Conservation (phyloP, 2,113 vertebrate genomes). For the Mellivora capensis region DNA sequence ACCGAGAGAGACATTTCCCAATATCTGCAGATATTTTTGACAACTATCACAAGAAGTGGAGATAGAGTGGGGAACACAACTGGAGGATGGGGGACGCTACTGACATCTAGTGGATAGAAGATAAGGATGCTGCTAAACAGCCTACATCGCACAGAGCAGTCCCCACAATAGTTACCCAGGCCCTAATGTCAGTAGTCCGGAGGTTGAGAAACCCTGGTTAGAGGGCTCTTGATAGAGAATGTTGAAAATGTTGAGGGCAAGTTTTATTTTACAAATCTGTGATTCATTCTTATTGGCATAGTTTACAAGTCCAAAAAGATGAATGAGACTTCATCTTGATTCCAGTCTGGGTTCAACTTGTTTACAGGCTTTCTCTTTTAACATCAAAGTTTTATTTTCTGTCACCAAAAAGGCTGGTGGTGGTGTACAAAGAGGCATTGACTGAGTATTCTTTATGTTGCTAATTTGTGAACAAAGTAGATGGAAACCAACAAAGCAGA, state of each 20-base stretch:
- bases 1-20: not conserved
- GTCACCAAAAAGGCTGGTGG: not conserved
- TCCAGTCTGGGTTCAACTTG: not conserved
- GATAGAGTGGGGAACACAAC: not conserved
- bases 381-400: not conserved
- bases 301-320: not conserved
- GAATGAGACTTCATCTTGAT: not conserved
- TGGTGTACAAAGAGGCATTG: slow-evolving; percentile 12
- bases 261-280: not conserved
- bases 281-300: not conserved
- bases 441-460: slow-evolving; percentile 37
- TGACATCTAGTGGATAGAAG: not conserved
- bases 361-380: not conserved
- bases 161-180: not conserved
- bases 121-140: not conserved
- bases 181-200: too few species aligned
- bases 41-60: not conserved
- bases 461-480: slow-evolving; percentile 58
- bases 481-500: slow-evolving; percentile 68
- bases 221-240: not conserved
- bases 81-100: not conserved
- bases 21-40: not conserved
- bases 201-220: not conserved
- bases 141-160: not conserved
- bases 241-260: not conserved